Base-by-base conservation (phyloP, 2,888 invertebrate species). In the Augochlorella aurata region DNA sequence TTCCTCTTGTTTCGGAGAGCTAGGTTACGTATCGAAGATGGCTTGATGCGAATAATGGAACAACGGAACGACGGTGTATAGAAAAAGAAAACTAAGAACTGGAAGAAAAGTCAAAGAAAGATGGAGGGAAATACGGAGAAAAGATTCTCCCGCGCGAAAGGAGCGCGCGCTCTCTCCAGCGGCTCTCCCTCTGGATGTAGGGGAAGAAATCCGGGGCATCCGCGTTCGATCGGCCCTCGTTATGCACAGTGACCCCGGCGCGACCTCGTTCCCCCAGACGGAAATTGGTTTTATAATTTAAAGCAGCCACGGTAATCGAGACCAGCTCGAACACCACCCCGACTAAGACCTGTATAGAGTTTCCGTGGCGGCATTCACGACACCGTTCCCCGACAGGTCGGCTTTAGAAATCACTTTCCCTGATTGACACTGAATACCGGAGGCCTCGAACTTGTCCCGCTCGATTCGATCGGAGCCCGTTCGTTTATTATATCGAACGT, bases 351-450 rank as follows among this genome's bases (percentile, higher is more conserved):
- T 66, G 79, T 82, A 83, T 85, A 71, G 75, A 77, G 73, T 84
- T 81, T 74, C 77, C 81, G 58, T n/a, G 77, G 70, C 54, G 77
- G 76, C 70, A 76, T 78, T 82, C 84, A 77, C 58, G 67, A 69
- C 74, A 77, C 72, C 54, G 65, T 63, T 38, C 63, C 29, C 18
- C 29, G 29, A 10, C 16, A 45, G 45, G 58, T 65, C 73, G 44
- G 66, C 87, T 88, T 81, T 92, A 92, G 90, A 93, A 93, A 93
- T 93, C 93, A 93, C 91, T 92, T 92, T 93, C 92, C 87, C 92
- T 93, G 93, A 93, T 93, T 93, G 93, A 93, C 93, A 92, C 89
- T 92, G 92, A 92, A 93, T 93, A 88, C 91, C 81, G 81, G 68
- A 18, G 12, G 44, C 77, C 85, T 85, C 83, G 80, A 85, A 89